Evolutionary conservation across 2,113 vertebrate species (phyloP), one percentile per base, ranked within the genome.

Genomic region (Ranitomeya imitator): DNA sequence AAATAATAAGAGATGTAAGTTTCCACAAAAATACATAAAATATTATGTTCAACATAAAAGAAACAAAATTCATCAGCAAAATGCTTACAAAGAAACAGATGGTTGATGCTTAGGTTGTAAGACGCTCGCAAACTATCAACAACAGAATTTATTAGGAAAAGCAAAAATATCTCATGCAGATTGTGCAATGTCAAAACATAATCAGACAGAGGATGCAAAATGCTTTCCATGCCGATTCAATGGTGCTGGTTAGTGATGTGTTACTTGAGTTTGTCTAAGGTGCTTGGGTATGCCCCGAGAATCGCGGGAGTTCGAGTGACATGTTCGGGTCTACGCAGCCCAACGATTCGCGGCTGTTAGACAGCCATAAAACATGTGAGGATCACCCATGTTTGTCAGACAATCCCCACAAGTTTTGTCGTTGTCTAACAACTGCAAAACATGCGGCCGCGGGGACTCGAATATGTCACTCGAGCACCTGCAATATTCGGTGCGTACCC

Each of bases 41-140:
- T 65, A 60, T 37, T 21, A 65, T 3, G 60, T 15, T 59, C 2
- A 13, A 31, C n/a, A 80, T 59, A 80, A 80, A 79, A 10, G 12
- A 77, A 16, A 79, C 77, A 79, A 80, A 60, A 63, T 51, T 83
- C 8, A 65, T 83, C 59, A 83, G 60, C 80, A 82, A 45, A 82
- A 45, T 82, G 57, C 21, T 37, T 61, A 83, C 80, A 83, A 65
- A 83, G 80, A 83, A 83, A 83, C 80, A 83, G 80, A 83, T 83
- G 80, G 80, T 67, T 63, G 80, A 67, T 52, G 60, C 21, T 67
- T 67, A 19, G 52, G 19, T 37, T 52, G n/a, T 13, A 52, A 37
- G 14, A 67, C 51, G 61, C 60, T 52, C 51, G 26, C 60, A 83
- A 83, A 65, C 52, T 74, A 16, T 19, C 21, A 77, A 63, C 31